These are phyloP conservation scores for Abrostola tripartita DNA, from an alignment of 2,888 invertebrate species.

Conservation along the genomic window DNA sequence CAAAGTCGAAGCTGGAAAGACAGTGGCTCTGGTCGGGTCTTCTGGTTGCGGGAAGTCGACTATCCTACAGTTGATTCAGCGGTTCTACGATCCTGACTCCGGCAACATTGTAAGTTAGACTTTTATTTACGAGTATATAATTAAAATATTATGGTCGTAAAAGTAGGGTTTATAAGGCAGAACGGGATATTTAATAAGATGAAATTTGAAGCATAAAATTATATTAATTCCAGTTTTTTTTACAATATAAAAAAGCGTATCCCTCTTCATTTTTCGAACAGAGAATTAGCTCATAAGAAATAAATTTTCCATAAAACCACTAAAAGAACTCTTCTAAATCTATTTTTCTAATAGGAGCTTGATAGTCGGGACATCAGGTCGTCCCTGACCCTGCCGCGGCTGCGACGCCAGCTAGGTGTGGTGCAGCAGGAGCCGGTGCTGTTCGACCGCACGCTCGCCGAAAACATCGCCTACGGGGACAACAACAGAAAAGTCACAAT, in stretches of 20 bases:
- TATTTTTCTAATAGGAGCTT: conserved; percentile 72
- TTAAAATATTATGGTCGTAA: too few species aligned
- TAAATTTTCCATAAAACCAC: too few species aligned
- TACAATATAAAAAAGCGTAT: too few species aligned
- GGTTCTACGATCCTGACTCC: conserved; percentile 93
- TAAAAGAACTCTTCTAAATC: background rate
- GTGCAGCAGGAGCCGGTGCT: conserved; percentile 96
- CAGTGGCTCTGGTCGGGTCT: conserved; percentile 92
- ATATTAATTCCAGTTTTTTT: too few species aligned
- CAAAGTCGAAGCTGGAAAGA: conserved; percentile 91
- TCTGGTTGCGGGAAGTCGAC: conserved; percentile 95
- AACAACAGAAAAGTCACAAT: conserved; percentile 90
- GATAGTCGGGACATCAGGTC: conserved; percentile 88
- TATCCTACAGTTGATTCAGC: conserved; percentile 92
- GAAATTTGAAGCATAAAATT: background rate
- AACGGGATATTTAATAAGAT: background rate
- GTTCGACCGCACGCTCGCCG: conserved; percentile 93
- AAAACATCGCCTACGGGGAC: conserved; percentile 96
- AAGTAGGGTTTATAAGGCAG: background rate
- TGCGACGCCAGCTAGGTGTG: conserved; percentile 93
- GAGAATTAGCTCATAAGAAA: too few species aligned
- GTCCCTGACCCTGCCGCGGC: conserved; percentile 89
- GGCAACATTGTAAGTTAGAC: conserved; percentile 79
- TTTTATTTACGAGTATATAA: too few species aligned
- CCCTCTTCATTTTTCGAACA: too few species aligned